phyloP scores from a whole-genome alignment of 1,140 invertebrate species.

The Listronotus oregonensis region DNA sequence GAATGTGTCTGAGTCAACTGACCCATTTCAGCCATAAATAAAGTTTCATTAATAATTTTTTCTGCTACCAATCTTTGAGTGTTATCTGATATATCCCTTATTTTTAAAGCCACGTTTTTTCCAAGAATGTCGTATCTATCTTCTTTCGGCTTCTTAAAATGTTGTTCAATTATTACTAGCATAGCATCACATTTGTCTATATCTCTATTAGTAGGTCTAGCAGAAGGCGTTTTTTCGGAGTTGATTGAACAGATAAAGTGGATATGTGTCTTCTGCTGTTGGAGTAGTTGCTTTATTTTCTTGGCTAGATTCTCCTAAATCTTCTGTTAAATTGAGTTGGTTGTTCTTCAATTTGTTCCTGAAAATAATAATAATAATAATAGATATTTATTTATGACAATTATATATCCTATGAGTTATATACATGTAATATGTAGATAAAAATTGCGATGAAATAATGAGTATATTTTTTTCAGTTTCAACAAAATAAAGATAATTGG shows the following conservation, averaged over 20 bases:
- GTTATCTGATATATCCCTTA: no score
- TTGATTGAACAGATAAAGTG: neutral
- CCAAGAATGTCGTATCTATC: no score
- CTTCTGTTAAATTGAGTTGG: constrained; percentile 6
- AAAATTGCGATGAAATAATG: neutral
- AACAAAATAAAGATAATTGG: constrained; percentile 44
- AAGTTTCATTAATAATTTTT: no score
- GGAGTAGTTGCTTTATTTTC: neutral
- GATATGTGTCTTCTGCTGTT: constrained; percentile 2
- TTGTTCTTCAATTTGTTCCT: neutral
- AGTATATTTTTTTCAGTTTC: constrained; percentile 29
- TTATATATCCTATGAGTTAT: neutral
- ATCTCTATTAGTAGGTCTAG: neutral
- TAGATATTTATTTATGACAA: constrained; percentile 4
- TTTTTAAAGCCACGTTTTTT: no score
- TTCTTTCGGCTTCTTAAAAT: no score
- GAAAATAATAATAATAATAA: neutral
- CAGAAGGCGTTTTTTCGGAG: neutral
- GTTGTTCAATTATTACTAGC: no score
- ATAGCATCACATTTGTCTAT: neutral
- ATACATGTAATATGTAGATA: neutral
- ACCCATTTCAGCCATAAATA: no score
- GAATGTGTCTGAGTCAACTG: no score
- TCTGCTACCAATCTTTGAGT: no score
- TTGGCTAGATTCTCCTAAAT: neutral